Percentiles rank a stretch among this genome's conserved stretches.
Evolutionary conservation across 2,888 invertebrate species (phyloP).

Genomic region (Morpho deidamia): DNA sequence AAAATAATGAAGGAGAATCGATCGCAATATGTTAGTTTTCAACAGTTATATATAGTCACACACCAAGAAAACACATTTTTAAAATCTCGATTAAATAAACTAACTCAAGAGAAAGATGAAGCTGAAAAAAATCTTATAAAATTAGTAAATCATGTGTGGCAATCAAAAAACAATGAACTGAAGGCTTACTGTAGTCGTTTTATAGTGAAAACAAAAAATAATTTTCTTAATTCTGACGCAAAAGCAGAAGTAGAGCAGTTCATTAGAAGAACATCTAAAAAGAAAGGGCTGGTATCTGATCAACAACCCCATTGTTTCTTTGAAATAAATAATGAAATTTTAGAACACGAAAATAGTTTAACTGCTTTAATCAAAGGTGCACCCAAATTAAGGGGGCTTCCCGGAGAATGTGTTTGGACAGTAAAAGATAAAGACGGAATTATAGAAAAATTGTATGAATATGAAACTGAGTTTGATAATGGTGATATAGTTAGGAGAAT

Average conservation of each 20-base stretch:
- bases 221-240: conserved; percentile 47
- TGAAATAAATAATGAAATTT: conserved; percentile 29
- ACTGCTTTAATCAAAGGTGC: conserved; percentile 35
- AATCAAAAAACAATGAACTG: conserved; percentile 49
- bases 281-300: background rate
- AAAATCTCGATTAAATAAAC: conserved; percentile 45
- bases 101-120: conserved; percentile 48
- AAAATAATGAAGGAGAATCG: conserved; percentile 51
- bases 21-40: conserved; percentile 49
- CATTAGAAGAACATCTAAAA: conserved; percentile 32
- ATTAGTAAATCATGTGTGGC: conserved; percentile 52
- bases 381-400: conserved; percentile 53
- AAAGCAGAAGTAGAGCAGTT: conserved; percentile 51
- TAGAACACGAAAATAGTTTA: conserved; percentile 31
- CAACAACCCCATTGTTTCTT: background rate
- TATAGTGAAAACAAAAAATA: conserved; percentile 49
- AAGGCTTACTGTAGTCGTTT: conserved; percentile 54
- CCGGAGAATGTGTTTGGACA: conserved; percentile 62
- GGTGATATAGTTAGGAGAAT: conserved; percentile 58
- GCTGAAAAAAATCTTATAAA: conserved; percentile 47
- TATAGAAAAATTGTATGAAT: conserved; percentile 64
- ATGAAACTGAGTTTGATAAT: conserved; percentile 45
- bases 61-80: conserved; percentile 60
- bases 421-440: conserved; percentile 63
- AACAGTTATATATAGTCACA: conserved; percentile 54